Base-by-base conservation (phyloP, 2,113 vertebrate genomes). In the Anoplopoma fimbria region DNA sequence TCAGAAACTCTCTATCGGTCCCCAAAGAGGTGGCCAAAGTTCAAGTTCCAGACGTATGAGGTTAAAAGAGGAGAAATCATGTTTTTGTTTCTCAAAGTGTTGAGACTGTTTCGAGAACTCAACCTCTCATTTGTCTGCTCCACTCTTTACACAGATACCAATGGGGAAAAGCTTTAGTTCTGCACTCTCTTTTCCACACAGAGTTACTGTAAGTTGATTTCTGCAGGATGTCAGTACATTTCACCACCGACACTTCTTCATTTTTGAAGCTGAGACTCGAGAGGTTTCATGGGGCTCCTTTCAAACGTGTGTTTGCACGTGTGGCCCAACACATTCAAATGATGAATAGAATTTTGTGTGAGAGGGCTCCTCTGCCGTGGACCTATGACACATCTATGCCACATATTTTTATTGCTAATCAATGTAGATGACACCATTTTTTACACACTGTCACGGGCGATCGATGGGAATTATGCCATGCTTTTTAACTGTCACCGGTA, bases 401-500 rank as follows among this genome's bases (percentile, higher is more conserved):
- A 47, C 76, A 72, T 75, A 61, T 53, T 75, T 86, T 73, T 82
- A 88, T 78, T 25, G 74, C 87, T 82, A 91, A 94, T 94, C 93
- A 55, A 93, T 91, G 74, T 21, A 61, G 81, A 82, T 82, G 87
- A 84, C 79, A 68, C 75, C 77, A 69, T 82, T 87, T 91, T 87
- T 87, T 87, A 76, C 81, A 76, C 40, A 0, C 75, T 80, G 88
- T 91, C 91, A 69, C 62, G 5, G 61, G 19, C 45, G 40, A 90
- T 93, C 90, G 57, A 92, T 92, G 86, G 62, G 84, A 90, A 89
- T 88, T 85, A 89, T 89, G 84, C 86, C 84, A 74, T 82, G 72
- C 84, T 93, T 88, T 87, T 85, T 87, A 89, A 85, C 84, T 83
- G 92, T 93, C 92, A 84, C 64, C 2, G 9, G 42, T 61, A 89